Evolutionary conservation across 2,113 vertebrate species (phyloP).

Genomic region (Cardinalis cardinalis): DNA sequence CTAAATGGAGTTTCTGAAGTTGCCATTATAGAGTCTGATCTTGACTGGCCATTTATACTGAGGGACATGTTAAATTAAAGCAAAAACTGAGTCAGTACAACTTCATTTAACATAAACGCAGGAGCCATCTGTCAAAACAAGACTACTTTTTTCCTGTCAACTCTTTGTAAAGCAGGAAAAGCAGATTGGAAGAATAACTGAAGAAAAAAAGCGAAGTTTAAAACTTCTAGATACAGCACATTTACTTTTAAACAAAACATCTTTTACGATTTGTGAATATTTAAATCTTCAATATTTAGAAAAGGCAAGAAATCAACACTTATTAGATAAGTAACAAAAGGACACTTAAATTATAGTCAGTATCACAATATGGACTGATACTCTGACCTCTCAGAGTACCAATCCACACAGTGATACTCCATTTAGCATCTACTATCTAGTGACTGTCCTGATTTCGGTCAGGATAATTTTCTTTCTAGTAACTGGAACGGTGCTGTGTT

Average conservation of each 20-base stretch:
- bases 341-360: background rate
- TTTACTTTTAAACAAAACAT: rapidly evolving
- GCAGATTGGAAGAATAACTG: rapidly evolving
- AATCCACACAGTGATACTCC: background rate
- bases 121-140: background rate
- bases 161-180: background rate
- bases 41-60: background rate
- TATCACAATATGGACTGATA: background rate
- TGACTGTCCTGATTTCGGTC: background rate
- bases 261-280: background rate
- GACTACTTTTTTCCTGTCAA: background rate
- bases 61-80: background rate
- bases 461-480: background rate
- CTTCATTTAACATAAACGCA: background rate
- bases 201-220: background rate
- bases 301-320: background rate
- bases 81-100: background rate
- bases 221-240: background rate
- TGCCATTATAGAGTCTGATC: background rate
- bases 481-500: rapidly evolving
- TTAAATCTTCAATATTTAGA: background rate
- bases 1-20: background rate
- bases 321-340: background rate
- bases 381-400: background rate
- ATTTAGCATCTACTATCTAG: background rate